A percentile compares a stretch with the other conserved stretches of the same genome.
phyloP scores from a whole-genome alignment of 2,113 vertebrate species.

The Vidua chalybeata region DNA sequence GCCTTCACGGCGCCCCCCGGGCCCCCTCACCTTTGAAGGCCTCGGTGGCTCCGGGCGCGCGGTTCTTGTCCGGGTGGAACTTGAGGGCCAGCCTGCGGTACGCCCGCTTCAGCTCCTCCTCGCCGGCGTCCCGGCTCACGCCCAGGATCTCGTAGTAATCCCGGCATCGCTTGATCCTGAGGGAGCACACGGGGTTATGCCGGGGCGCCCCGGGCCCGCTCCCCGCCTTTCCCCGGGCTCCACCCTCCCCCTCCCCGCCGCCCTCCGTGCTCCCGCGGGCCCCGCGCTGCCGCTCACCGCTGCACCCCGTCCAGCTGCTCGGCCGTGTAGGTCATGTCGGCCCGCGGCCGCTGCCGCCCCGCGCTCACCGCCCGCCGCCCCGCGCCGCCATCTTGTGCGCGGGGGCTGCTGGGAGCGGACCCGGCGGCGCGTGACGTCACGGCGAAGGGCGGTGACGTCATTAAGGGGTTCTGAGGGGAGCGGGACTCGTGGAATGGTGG shows the following conservation, averaged over 20 bases:
- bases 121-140: conserved; percentile 82
- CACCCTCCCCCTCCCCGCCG: not conserved
- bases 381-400: conserved; percentile 59
- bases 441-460: not conserved
- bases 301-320: conserved; percentile 89
- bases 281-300: conserved; percentile 73
- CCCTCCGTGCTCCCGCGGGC: too few species aligned
- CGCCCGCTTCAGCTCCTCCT: conserved; percentile 92
- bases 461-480: not conserved
- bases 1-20: not conserved
- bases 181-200: not conserved
- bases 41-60: conserved; percentile 91
- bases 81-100: conserved; percentile 91
- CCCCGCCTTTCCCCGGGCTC: not conserved
- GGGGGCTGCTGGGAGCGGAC: conserved; percentile 32
- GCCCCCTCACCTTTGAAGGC: conserved; percentile 90
- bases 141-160: conserved; percentile 95
- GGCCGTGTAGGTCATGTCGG: conserved; percentile 81
- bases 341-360: not conserved
- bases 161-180: conserved; percentile 92
- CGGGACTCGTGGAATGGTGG: not conserved
- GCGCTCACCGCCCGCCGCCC: conserved; percentile 66
- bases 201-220: too few species aligned
- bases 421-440: not conserved
- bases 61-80: conserved; percentile 97